These are phyloP conservation scores for Arvicanthis niloticus DNA, from an alignment of 2,113 vertebrate species.

Conservation along the genomic window DNA sequence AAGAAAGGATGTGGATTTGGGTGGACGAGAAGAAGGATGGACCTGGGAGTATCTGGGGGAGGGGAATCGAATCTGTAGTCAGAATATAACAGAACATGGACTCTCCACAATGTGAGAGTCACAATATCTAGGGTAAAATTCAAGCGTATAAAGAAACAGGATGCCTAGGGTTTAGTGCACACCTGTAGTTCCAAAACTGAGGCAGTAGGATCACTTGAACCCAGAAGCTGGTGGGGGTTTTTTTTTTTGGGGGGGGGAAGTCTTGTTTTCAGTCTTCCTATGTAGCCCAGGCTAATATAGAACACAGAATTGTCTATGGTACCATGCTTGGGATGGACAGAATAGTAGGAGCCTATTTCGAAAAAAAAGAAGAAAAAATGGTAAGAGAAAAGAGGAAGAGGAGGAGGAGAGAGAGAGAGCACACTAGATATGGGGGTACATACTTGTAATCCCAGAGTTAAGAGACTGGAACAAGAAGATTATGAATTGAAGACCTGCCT, in stretches of 20 bases:
- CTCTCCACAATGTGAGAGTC: not conserved
- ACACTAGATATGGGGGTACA: not conserved
- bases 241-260: too few species aligned
- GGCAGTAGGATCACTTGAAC: not conserved
- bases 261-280: not conserved
- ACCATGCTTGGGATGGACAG: not conserved
- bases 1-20: not conserved
- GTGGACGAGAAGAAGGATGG: not conserved
- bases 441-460: not conserved
- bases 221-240: too few species aligned
- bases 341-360: not conserved
- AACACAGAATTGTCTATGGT: not conserved
- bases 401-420: not conserved
- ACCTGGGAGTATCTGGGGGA: not conserved
- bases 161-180: not conserved
- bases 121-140: conserved; percentile 11
- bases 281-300: not conserved
- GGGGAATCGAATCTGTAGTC: not conserved
- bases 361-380: not conserved
- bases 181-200: not conserved
- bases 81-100: conserved; percentile 40
- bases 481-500: not conserved
- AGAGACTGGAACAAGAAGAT: not conserved
- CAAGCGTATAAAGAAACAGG: not conserved
- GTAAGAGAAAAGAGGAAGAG: not conserved